Evolutionary conservation across 2,797 vertebrate species (phyloP), one percentile per base, ranked within the genome.

Genomic region (Bovichtus variegatus): DNA sequence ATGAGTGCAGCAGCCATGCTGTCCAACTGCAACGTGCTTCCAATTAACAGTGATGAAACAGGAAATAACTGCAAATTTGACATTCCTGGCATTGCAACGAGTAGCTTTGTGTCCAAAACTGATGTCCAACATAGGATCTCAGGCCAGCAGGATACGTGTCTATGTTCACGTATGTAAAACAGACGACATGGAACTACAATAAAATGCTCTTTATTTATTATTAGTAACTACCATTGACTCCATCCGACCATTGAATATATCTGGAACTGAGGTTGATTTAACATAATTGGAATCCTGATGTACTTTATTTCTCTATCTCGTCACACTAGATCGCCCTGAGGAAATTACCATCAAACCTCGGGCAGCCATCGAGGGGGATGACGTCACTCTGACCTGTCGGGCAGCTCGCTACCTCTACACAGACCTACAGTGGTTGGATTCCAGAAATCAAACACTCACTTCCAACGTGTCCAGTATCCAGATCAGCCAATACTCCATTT

Each of bases 391-490:
- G 81, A 95, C 92, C 55, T 99, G 97, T 87, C 78, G 87, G n/a
- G 96, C 95, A 7, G 89, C 96, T 51, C 96, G 92, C 62, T 97
- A 96, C 90, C 93, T 97, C 67, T 97, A 96, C 88, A 94, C 89
- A 4, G 83, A 92, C 47, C 90, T 98, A 18, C 80, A 50, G 49
- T 99, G 97, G 97, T 80, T 94, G 43, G 88, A 94, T 71, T 93
- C 95, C n/a, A 82, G 76, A 55, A 93, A 93, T 58, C 80, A 80
- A 69, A 90, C 19, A 0, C 60, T 96, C 51, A 90, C 83, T 0
- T 0, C 57, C 0, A 25, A 23, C 5, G 62, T 90, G 0, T 85
- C 92, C 0, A 21, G 86, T 46, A 78, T 89, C 13, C 89, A 68
- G 18, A 72, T 89, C 4, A 82, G 74, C 62, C 80, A 6, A 41